These are phyloP conservation scores for Acropora tenuis DNA, from an alignment of 64 coral and sea anemone species.

Conservation along the genomic window DNA sequence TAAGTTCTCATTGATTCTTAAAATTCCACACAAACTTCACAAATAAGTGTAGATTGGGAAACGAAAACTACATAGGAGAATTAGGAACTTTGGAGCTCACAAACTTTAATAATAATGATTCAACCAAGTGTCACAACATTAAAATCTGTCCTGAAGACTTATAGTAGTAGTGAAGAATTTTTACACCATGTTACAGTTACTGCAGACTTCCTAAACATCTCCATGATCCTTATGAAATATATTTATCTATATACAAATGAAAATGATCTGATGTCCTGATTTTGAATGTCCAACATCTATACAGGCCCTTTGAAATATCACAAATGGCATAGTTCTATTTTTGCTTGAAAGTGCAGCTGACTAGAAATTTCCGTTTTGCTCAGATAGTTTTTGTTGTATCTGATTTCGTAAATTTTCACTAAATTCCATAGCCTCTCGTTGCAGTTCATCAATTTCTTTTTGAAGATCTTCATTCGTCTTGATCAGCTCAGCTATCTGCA, in stretches of 20 bases:
- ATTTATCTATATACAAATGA: neutral
- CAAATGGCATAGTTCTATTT: neutral
- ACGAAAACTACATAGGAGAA: too few relatives aligned
- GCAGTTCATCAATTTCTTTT: constrained; percentile 83
- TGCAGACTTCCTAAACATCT: neutral
- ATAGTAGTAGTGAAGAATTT: too few relatives aligned
- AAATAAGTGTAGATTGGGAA: too few relatives aligned
- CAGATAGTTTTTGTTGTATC: constrained; percentile 65
- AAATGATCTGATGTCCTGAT: neutral
- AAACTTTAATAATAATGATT: too few relatives aligned
- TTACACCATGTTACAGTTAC: neutral
- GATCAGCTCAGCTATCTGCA: constrained; percentile 82
- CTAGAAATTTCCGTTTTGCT: constrained; percentile 24
- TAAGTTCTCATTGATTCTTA: too few relatives aligned
- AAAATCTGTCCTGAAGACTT: too few relatives aligned
- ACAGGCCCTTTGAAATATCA: neutral
- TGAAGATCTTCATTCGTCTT: constrained; percentile 85
- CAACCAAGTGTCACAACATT: too few relatives aligned
- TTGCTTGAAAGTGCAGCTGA: neutral
- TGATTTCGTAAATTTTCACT: constrained; percentile 75
- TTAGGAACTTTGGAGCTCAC: too few relatives aligned
- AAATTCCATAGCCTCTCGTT: constrained; percentile 68
- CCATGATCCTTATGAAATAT: neutral
- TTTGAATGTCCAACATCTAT: neutral
- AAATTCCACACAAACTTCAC: too few relatives aligned